Base-by-base conservation (phyloP, 92 coral and sea anemone genomes). In the Epizoanthus stellaris region DNA sequence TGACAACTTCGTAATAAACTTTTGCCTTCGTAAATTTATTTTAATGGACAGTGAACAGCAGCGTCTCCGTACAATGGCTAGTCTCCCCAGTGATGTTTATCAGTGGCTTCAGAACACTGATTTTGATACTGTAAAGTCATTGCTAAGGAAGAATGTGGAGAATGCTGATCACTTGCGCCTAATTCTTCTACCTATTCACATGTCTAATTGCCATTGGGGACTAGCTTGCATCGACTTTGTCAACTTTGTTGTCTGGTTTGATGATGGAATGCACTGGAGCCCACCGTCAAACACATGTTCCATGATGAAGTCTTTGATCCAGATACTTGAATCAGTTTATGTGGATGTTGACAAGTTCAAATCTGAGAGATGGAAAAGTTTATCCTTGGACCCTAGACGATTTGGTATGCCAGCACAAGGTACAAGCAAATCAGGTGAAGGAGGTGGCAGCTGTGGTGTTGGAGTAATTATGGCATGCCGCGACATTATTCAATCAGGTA, bases 201-300 rank as follows among this genome's bases (percentile, higher is more conserved):
- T 56, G 67, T 21, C 81, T 16, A 38, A 8, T 60, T 76, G 81
- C 61, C 81, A 76, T 5, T 76, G 69, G 69, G 82, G 82, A 59
- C 66, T 59, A 36, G 69, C 69, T 13, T 76, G 82, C 12, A 12
- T 59, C 25, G 82, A 59, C 52, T 76, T 76, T 38, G n/a, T 76
- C 1, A 76, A 76, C 34, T 76, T 76, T 1, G 16, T 16, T 4
- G 25, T 76, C 54, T 76, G 82, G 82, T 76, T 59, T 76, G 68
- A 76, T 59, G 82, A 59, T 75, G 81, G 81, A 21, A 13, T 30
- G 67, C 12, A 66, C 30, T 54, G 66, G 64, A 40, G 36, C 5
- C 80, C 80, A 20, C 52, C 64, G 11, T 19, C 39, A 4, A 52
- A 74, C 14, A 10, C 1, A 21, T 0, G 20, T 75, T 43, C 12